Conservation (phyloP, 2,113 vertebrate genomes). For the Callaeas wilsoni region DNA sequence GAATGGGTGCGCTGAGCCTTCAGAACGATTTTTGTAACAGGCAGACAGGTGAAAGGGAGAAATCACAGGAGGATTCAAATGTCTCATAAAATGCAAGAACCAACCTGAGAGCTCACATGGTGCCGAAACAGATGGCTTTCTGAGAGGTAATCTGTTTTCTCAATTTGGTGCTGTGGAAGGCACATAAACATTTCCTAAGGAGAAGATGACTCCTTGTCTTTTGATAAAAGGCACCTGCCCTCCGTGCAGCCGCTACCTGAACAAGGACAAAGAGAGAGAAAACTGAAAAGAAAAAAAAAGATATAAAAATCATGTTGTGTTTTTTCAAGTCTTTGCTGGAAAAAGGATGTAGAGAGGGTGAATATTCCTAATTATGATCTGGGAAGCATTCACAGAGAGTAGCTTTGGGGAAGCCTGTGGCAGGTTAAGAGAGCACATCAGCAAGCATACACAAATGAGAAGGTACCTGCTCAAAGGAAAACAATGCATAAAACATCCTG, state of each 20-base stretch:
- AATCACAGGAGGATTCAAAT: slow-evolving; percentile 22
- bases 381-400: slow-evolving; percentile 15
- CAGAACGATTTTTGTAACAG: not conserved
- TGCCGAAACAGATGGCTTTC: slow-evolving; percentile 47
- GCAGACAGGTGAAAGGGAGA: slow-evolving; percentile 15
- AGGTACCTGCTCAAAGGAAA: slow-evolving; percentile 44
- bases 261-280: not conserved
- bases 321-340: slow-evolving; percentile 31
- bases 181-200: slow-evolving; percentile 43
- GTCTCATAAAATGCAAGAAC: not conserved
- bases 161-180: slow-evolving; percentile 14
- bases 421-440: slow-evolving; percentile 29
- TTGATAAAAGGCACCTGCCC: slow-evolving; percentile 1
- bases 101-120: slow-evolving; percentile 20
- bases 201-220: slow-evolving; percentile 5
- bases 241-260: not conserved
- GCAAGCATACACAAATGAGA: slow-evolving; percentile 24
- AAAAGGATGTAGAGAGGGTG: not conserved
- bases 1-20: not conserved
- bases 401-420: slow-evolving; percentile 59
- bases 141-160: slow-evolving; percentile 52
- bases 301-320: not conserved
- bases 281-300: not conserved
- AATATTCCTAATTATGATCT: slow-evolving; percentile 39
- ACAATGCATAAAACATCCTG: slow-evolving; percentile 62